A percentile compares a stretch with the other conserved stretches of the same genome.
These are phyloP conservation scores for Neodontobutis hainanensis DNA, from an alignment of 2,113 vertebrate genomes.

Conservation along the genomic window DNA sequence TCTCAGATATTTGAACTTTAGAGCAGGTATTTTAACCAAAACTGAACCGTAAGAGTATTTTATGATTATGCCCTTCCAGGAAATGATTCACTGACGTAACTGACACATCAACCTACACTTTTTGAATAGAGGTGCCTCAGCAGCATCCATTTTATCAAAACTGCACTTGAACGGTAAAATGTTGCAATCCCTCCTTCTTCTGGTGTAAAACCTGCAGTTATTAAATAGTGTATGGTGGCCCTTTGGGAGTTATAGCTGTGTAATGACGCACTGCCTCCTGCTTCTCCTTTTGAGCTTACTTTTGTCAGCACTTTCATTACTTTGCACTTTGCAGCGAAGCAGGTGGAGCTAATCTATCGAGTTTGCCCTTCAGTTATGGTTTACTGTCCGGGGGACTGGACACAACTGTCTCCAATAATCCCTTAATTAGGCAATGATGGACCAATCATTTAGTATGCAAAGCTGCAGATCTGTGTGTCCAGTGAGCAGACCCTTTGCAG, in stretches of 20 bases:
- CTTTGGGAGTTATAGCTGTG: slow-evolving; percentile 34
- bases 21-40: background rate
- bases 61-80: background rate
- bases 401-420: slow-evolving; percentile 80
- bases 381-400: slow-evolving; percentile 77
- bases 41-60: background rate
- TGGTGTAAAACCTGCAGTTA: slow-evolving; percentile 40
- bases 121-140: slow-evolving; percentile 7
- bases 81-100: background rate
- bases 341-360: slow-evolving; percentile 78
- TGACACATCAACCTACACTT: slow-evolving; percentile 18
- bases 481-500: slow-evolving; percentile 64
- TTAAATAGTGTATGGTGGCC: slow-evolving; percentile 42
- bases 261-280: slow-evolving; percentile 48
- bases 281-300: slow-evolving; percentile 60
- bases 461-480: slow-evolving; percentile 76
- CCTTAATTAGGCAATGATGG: slow-evolving; percentile 82
- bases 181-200: slow-evolving; percentile 32
- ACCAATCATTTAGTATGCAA: slow-evolving; percentile 82
- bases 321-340: slow-evolving; percentile 73
- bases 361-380: slow-evolving; percentile 80
- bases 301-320: slow-evolving; percentile 75
- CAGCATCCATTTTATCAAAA: slow-evolving; percentile 22
- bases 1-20: too few relatives aligned
- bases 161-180: slow-evolving; percentile 20